phyloP scores from a whole-genome alignment of 1,140 invertebrate species.

The Phortica variegata region DNA sequence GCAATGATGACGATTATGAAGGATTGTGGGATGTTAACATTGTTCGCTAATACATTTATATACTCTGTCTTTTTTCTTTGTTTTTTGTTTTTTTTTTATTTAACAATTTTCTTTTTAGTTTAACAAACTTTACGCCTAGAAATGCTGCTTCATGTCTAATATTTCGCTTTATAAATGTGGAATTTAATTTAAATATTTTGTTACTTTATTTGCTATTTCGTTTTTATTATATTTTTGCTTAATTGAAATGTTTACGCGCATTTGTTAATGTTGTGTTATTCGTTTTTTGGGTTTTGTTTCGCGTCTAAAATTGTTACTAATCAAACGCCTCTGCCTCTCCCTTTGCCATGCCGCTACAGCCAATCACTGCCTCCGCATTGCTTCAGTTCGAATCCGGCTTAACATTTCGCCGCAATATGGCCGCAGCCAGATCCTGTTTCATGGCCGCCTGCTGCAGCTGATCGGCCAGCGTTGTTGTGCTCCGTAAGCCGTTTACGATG shows the following conservation, averaged over 20 bases:
- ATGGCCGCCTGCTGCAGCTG: slow-evolving; percentile 80
- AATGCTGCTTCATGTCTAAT: slow-evolving; percentile 19
- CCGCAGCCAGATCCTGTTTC: slow-evolving; percentile 81
- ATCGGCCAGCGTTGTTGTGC: slow-evolving; percentile 81
- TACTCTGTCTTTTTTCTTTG: slow-evolving; percentile 11
- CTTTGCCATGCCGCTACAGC: slow-evolving; percentile 1
- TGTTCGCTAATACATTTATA: slow-evolving; percentile 17
- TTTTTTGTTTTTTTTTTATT: slow-evolving; percentile 26
- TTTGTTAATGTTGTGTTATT: too few species aligned
- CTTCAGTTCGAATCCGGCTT: slow-evolving; percentile 53
- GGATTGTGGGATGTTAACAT: slow-evolving; percentile 30
- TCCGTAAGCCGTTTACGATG: slow-evolving; percentile 96
- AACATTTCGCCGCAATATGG: slow-evolving; percentile 69
- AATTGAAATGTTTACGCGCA: too few species aligned
- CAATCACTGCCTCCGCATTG: not conserved
- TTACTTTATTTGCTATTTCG: slow-evolving; percentile 12
- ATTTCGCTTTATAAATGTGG: slow-evolving; percentile 1
- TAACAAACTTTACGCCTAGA: slow-evolving; percentile 51
- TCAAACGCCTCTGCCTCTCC: not conserved
- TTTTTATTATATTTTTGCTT: slow-evolving; percentile 7
- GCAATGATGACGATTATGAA: too few species aligned
- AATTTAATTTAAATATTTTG: slow-evolving; percentile 21
- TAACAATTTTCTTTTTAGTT: slow-evolving; percentile 33
- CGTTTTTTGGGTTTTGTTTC: too few species aligned
- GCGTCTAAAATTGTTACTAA: not conserved